Evolutionary conservation across 1,140 invertebrate genomes (phyloP).

Genomic region (Bombus haemorrhoidalis): DNA sequence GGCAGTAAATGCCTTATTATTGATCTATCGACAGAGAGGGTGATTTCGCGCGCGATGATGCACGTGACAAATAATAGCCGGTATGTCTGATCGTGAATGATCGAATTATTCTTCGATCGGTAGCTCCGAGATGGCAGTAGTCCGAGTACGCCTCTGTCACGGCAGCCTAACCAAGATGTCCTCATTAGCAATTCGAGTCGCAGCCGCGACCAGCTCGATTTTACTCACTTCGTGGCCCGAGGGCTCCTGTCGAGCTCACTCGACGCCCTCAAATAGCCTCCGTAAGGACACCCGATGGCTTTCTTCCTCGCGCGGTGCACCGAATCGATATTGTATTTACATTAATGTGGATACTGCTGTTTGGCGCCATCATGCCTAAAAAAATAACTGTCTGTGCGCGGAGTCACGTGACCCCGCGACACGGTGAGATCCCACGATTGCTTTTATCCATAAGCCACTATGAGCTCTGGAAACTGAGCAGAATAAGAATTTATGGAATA

Average conservation of each 20-base stretch:
- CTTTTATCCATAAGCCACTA: conserved; percentile 23
- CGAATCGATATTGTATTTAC: conserved; percentile 79
- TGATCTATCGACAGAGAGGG: conserved; percentile 81
- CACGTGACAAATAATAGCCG: conserved; percentile 69
- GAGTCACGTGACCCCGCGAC: conserved; percentile 82
- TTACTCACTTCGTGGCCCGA: conserved; percentile 74
- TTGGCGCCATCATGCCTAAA: conserved; percentile 86
- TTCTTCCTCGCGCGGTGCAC: conserved; percentile 68
- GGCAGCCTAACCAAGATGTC: conserved; percentile 84
- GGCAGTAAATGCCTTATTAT: conserved; percentile 81
- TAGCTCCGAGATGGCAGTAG: conserved; percentile 52
- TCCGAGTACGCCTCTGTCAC: conserved; percentile 70
- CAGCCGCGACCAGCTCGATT: conserved; percentile 67
- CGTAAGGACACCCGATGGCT: conserved; percentile 53
- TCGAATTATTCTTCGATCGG: conserved; percentile 55
- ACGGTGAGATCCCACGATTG: conserved; percentile 75
- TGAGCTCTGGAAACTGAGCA: conserved; percentile 26
- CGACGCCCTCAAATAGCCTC: conserved; percentile 62
- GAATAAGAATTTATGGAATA: conserved; percentile 4
- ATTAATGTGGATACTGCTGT: conserved; percentile 81
- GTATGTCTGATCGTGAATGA: conserved; percentile 41
- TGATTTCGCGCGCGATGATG: conserved; percentile 73
- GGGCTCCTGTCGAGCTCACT: conserved; percentile 56
- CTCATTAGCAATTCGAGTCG: conserved; percentile 82
- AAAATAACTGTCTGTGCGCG: conserved; percentile 83